These are phyloP conservation scores for Poecilia picta DNA, from an alignment of 2,797 vertebrate species.

Conservation along the genomic window DNA sequence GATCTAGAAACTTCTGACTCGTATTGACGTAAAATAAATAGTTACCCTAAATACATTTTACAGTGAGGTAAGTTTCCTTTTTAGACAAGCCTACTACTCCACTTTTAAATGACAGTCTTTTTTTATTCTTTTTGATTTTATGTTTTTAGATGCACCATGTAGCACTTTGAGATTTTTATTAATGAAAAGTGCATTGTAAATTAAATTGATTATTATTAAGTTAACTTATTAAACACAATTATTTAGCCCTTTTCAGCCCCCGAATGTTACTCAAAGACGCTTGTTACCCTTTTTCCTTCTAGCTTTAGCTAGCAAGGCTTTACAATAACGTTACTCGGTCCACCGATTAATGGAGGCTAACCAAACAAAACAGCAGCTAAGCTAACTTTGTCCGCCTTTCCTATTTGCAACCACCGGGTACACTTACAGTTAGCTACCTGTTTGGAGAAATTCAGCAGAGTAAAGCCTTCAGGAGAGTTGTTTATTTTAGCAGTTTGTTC, in stretches of 20 bases:
- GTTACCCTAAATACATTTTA: neutral
- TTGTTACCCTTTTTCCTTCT: too few species aligned
- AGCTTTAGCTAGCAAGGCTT: neutral
- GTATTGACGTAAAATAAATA: neutral
- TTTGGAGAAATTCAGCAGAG: neutral
- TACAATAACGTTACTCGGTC: too few species aligned
- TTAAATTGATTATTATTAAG: too few species aligned
- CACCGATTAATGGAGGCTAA: neutral
- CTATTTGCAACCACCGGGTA: neutral
- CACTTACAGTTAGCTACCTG: slow-evolving; percentile 14
- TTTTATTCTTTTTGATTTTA: too few species aligned
- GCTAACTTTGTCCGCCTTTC: neutral
- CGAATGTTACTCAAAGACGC: too few species aligned
- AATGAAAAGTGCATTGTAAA: too few species aligned
- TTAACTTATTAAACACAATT: neutral
- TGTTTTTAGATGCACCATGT: too few species aligned
- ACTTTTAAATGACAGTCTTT: too few species aligned
- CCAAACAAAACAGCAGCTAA: neutral
- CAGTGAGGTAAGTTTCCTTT: neutral
- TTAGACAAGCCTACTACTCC: too few species aligned
- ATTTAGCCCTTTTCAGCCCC: too few species aligned
- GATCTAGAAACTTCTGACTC: neutral
- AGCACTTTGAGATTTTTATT: too few species aligned
- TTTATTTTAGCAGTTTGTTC: neutral
- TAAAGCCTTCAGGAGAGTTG: neutral